A percentile compares a stretch with the other conserved stretches of the same genome.
phyloP scores from a whole-genome alignment of 2,888 invertebrate species.

The Entomobrya proxima region DNA sequence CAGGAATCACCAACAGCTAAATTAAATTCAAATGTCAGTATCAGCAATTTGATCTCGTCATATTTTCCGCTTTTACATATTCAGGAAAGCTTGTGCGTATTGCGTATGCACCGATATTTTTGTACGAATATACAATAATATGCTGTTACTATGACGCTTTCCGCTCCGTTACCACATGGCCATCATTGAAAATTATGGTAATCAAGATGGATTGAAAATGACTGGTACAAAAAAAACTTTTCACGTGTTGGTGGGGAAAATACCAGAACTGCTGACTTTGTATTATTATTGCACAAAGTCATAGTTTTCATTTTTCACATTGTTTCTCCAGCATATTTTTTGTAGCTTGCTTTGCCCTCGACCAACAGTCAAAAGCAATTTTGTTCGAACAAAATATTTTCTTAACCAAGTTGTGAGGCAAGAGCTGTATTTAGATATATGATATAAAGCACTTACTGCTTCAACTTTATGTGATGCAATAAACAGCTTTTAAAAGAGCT shows the following conservation, averaged over 20 bases:
- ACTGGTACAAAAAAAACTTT: not conserved
- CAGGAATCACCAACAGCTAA: too few relatives aligned
- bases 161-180: not conserved
- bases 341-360: not conserved
- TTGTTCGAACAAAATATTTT: not conserved
- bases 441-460: not conserved
- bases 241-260: slow-evolving; percentile 12
- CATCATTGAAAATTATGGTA: slow-evolving; percentile 19
- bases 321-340: not conserved
- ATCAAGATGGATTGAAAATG: slow-evolving; percentile 6
- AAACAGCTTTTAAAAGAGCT: not conserved
- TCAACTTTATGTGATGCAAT: not conserved
- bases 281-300: not conserved
- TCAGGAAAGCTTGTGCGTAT: not conserved
- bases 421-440: not conserved
- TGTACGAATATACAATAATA: too few relatives aligned
- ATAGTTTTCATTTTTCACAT: not conserved
- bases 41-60: not conserved
- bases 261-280: not conserved
- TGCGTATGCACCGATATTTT: too few relatives aligned
- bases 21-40: not conserved
- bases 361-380: not conserved
- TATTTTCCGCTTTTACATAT: not conserved
- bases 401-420: not conserved
- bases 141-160: not conserved